Percentiles rank a stretch among this genome's conserved stretches.
Conservation (phyloP, 2,888 invertebrate genomes). For the Acronicta alni region DNA sequence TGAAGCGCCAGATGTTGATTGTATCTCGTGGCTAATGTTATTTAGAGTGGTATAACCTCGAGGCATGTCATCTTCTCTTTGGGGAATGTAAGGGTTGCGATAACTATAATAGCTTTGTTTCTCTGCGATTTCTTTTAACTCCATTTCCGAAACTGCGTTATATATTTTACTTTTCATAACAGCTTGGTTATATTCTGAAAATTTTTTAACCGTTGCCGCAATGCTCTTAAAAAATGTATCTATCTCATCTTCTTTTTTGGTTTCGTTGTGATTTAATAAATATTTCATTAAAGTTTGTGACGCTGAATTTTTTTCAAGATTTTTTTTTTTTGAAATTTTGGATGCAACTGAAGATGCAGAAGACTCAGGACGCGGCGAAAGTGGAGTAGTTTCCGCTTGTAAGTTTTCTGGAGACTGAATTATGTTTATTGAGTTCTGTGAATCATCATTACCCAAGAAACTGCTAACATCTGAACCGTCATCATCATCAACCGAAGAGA, state of each 20-base stretch:
- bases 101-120: constrained; percentile 34
- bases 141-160: constrained; percentile 49
- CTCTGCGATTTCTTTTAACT: constrained; percentile 43
- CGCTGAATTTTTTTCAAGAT: constrained; percentile 36
- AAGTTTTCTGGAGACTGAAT: constrained; percentile 45
- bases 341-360: constrained; percentile 45
- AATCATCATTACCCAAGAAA: constrained; percentile 33
- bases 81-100: constrained; percentile 38
- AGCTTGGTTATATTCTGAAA: constrained; percentile 51
- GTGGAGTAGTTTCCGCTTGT: constrained; percentile 43
- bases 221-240: constrained; percentile 50
- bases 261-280: constrained; percentile 40
- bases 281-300: constrained; percentile 47
- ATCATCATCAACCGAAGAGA: constrained; percentile 46
- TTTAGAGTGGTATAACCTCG: constrained; percentile 33
- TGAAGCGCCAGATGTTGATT: constrained; percentile 36
- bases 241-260: constrained; percentile 49
- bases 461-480: constrained; percentile 32
- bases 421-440: constrained; percentile 45
- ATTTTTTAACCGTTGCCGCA: constrained; percentile 49
- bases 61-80: constrained; percentile 35
- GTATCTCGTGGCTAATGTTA: constrained; percentile 33
- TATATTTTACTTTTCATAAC: constrained; percentile 49
- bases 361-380: constrained; percentile 42
- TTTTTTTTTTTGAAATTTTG: constrained; percentile 37